Evolutionary conservation across 2,797 vertebrate genomes (phyloP).

Genomic region (Oryzias sinensis): DNA sequence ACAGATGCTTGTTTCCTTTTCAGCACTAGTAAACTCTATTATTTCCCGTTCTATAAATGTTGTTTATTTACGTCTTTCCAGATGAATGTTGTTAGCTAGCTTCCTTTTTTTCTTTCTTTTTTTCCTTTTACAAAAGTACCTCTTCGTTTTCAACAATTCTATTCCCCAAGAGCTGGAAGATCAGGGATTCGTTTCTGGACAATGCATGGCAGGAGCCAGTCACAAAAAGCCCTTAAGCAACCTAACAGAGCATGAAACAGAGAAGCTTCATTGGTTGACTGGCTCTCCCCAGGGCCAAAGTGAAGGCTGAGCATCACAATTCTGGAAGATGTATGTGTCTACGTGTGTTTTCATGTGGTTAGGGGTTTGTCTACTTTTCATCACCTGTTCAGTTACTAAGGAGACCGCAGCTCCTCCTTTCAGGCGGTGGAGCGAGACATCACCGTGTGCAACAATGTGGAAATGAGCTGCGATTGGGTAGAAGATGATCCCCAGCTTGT

Average conservation of each 20-base stretch:
- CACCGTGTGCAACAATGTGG: conserved; percentile 54
- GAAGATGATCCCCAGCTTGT: conserved; percentile 33
- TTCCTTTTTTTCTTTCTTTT: conserved; percentile 3
- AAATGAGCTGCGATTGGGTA: conserved; percentile 47
- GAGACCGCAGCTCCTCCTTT: conserved; percentile 37
- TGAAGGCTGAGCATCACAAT: conserved; percentile 56
- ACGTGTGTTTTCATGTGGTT: conserved; percentile 3
- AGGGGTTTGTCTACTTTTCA: conserved; percentile 34
- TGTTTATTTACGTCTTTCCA: neutral
- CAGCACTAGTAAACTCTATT: conserved; percentile 39
- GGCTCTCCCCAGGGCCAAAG: conserved; percentile 56
- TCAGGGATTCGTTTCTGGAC: conserved; percentile 38
- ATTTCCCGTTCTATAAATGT: neutral
- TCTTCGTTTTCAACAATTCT: conserved; percentile 20
- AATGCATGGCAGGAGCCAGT: conserved; percentile 56
- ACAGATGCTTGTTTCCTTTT: conserved; percentile 51
- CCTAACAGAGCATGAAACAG: conserved; percentile 75
- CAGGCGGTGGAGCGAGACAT: conserved; percentile 53
- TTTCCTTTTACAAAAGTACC: conserved; percentile 27
- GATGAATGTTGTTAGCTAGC: conserved; percentile 17
- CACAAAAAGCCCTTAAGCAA: conserved; percentile 48
- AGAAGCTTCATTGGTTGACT: conserved; percentile 54
- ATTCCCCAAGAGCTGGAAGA: conserved; percentile 41
- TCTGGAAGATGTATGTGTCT: conserved; percentile 6
- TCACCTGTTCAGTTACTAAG: conserved; percentile 63